These are phyloP conservation scores for Tiphia femorata DNA, from an alignment of 2,888 invertebrate genomes.

Conservation along the genomic window DNA sequence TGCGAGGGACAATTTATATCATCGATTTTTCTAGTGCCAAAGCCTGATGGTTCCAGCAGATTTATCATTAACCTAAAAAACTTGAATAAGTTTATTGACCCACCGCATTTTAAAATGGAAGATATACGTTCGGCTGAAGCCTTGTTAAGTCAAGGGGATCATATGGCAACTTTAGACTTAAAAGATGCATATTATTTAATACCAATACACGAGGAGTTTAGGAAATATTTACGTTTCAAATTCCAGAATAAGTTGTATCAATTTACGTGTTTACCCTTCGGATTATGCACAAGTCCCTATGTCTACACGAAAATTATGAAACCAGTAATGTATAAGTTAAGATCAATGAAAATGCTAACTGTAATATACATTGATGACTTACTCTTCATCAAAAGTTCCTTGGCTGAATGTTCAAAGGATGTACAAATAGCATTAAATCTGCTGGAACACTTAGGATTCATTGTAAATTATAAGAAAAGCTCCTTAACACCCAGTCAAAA, in stretches of 20 bases:
- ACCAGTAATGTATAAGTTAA: constrained; percentile 7
- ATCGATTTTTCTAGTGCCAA: neutral
- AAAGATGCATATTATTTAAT: neutral
- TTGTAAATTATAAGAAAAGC: neutral
- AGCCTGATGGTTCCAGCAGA: neutral
- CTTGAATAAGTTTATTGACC: constrained; percentile 6
- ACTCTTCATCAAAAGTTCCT: neutral
- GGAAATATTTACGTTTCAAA: constrained; percentile 1
- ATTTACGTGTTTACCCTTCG: constrained; percentile 9
- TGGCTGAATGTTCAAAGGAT: neutral
- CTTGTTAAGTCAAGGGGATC: neutral
- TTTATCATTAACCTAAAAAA: constrained; percentile 6
- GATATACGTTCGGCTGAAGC: neutral
- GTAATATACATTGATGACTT: constrained; percentile 14
- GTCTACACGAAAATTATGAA: constrained; percentile 6
- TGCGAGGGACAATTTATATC: neutral
- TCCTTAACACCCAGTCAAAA: no score
- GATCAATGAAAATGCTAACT: constrained; percentile 1
- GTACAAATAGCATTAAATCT: neutral
- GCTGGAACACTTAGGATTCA: neutral
- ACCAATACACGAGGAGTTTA: neutral
- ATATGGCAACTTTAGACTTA: neutral
- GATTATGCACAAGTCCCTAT: no score
- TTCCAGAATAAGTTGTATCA: neutral
- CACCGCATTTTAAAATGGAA: constrained; percentile 16